Conservation (phyloP, 1,140 invertebrate species). For the Pachypeltis micranthus region DNA sequence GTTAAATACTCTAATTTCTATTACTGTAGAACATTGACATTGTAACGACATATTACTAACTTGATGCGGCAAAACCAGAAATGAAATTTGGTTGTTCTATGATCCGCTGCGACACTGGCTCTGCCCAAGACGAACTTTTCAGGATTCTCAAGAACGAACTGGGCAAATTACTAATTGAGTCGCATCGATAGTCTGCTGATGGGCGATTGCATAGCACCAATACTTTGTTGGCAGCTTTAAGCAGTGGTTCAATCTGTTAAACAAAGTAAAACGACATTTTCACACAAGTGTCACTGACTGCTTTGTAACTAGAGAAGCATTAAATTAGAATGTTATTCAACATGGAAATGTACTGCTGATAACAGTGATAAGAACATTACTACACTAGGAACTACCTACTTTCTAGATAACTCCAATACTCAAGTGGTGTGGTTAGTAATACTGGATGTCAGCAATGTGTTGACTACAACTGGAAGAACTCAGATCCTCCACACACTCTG, state of each 20-base stretch:
- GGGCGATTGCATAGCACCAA: neutral
- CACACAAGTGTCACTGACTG: too few species aligned
- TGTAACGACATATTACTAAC: neutral
- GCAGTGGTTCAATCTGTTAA: neutral
- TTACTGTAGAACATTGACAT: neutral
- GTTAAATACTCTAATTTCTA: neutral
- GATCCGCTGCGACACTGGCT: neutral
- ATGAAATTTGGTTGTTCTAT: constrained; percentile 1
- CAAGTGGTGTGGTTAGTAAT: too few species aligned
- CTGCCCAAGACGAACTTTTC: neutral
- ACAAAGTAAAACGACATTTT: too few species aligned
- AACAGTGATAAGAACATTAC: too few species aligned
- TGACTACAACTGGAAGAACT: too few species aligned
- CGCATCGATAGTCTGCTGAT: neutral
- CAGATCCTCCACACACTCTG: too few species aligned
- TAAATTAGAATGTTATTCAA: too few species aligned
- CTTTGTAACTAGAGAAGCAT: too few species aligned
- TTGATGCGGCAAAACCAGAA: neutral
- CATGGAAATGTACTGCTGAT: too few species aligned
- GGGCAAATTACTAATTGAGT: neutral
- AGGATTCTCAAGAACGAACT: neutral
- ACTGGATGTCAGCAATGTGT: too few species aligned
- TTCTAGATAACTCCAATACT: too few species aligned
- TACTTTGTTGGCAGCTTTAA: neutral
- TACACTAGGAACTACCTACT: too few species aligned